These are phyloP conservation scores for Cyrtodaria siliqua DNA, from an alignment of 2,888 invertebrate species.

Conservation along the genomic window DNA sequence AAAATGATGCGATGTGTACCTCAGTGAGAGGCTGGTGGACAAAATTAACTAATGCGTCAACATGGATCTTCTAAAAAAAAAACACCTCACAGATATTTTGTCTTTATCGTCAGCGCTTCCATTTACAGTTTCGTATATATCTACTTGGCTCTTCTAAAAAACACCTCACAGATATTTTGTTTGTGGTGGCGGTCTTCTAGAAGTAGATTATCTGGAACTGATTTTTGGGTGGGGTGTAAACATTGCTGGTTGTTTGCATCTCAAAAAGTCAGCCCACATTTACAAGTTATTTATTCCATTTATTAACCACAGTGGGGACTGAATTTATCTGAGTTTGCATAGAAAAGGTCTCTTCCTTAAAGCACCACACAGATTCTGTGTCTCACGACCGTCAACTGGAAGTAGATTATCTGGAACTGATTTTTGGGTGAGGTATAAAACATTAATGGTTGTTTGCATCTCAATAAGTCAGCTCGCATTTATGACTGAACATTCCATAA, in stretches of 20 bases:
- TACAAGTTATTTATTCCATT: too few species aligned
- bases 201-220: slow-evolving; percentile 38
- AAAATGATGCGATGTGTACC: too few species aligned
- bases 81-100: too few species aligned
- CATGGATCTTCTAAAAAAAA: too few species aligned
- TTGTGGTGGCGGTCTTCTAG: slow-evolving; percentile 39
- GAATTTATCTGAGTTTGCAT: too few species aligned
- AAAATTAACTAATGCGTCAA: too few species aligned
- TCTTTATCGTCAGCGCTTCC: too few species aligned
- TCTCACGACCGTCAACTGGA: slow-evolving; percentile 45
- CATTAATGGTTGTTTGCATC: slow-evolving; percentile 27
- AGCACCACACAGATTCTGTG: slow-evolving; percentile 34
- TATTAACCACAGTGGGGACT: too few species aligned
- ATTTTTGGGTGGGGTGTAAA: slow-evolving; percentile 56
- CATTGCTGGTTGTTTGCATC: slow-evolving; percentile 28
- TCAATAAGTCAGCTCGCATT: slow-evolving; percentile 48
- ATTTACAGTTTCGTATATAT: too few species aligned
- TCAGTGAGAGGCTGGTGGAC: too few species aligned
- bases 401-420: slow-evolving; percentile 35
- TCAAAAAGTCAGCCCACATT: slow-evolving; percentile 49
- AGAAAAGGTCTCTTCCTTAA: slow-evolving; percentile 30
- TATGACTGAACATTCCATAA: too few species aligned
- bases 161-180: slow-evolving; percentile 31
- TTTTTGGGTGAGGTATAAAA: slow-evolving; percentile 56
- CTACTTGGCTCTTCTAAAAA: slow-evolving; percentile 37